phyloP scores from a whole-genome alignment of 2,888 invertebrate genomes.

The Prenolepis imparis region DNA sequence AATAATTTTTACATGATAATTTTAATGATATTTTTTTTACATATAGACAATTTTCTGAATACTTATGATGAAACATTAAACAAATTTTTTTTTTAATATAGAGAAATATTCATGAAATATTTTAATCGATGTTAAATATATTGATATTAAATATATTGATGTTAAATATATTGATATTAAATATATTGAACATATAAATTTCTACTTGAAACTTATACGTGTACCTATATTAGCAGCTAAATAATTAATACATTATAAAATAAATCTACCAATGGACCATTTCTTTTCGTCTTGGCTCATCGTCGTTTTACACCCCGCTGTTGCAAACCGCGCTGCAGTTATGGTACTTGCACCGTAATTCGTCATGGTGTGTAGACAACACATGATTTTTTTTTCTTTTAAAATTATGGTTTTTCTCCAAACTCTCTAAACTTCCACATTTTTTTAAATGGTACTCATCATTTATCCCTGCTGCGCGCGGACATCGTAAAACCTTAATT shows the following conservation, averaged over 20 bases:
- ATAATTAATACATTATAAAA: neutral
- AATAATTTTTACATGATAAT: too few relatives aligned
- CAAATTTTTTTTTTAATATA: neutral
- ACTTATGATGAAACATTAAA: neutral
- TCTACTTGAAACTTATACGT: conserved; percentile 7
- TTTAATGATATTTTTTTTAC: conserved; percentile 8
- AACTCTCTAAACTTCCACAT: neutral
- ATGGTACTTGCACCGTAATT: conserved; percentile 4
- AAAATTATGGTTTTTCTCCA: neutral
- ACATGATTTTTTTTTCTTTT: conserved; percentile 9
- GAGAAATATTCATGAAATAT: neutral
- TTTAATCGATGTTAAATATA: neutral
- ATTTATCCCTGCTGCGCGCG: neutral
- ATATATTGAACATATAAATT: neutral
- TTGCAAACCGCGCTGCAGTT: conserved; percentile 19
- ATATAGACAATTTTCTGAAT: neutral
- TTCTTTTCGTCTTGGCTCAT: conserved; percentile 40
- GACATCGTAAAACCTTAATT: neutral
- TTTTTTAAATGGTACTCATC: neutral
- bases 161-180: neutral
- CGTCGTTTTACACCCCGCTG: neutral
- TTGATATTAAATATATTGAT: neutral
- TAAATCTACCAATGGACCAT: conserved; percentile 27
- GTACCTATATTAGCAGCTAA: neutral
- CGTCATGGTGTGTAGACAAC: neutral